phyloP scores from a whole-genome alignment of 2,888 invertebrate genomes.

The Azorinus chamasolen region DNA sequence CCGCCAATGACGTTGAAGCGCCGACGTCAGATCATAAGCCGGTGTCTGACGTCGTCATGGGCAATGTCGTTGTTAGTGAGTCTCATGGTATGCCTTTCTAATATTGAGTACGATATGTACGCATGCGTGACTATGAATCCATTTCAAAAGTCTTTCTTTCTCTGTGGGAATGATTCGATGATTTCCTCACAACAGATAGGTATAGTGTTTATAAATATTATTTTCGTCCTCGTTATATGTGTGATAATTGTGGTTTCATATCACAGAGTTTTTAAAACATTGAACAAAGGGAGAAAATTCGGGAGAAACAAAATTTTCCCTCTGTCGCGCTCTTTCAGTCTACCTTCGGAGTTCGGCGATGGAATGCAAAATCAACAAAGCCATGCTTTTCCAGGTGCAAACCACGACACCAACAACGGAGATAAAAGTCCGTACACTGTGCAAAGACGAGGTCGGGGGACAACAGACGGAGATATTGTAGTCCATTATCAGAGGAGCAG shows the following conservation, averaged over 20 bases:
- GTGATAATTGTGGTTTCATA: conserved; percentile 74
- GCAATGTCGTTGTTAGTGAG: conserved; percentile 73
- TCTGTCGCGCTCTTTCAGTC: conserved; percentile 60
- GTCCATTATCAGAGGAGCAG: conserved; percentile 80
- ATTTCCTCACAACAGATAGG: conserved; percentile 62
- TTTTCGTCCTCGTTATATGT: conserved; percentile 68
- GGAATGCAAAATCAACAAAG: conserved; percentile 10
- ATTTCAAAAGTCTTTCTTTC: conserved; percentile 61
- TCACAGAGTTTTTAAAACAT: conserved; percentile 75
- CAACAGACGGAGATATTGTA: conserved; percentile 56
- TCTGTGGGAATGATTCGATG: conserved; percentile 23
- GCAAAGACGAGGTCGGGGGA: conserved; percentile 32
- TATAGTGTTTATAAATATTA: conserved; percentile 67
- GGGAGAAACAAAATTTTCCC: conserved; percentile 76
- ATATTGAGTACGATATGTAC: conserved; percentile 61
- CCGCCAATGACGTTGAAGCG: conserved; percentile 73
- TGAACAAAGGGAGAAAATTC: conserved; percentile 69
- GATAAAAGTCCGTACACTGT: conserved; percentile 62
- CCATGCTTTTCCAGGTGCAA: background rate
- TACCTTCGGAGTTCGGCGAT: conserved; percentile 70
- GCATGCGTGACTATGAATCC: conserved; percentile 72
- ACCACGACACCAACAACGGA: conserved; percentile 11
- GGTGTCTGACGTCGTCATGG: conserved; percentile 79
- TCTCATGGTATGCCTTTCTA: conserved; percentile 73
- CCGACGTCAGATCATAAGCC: conserved; percentile 77